Conservation (phyloP, 2,888 invertebrate species). For the Trissolcus japonicus region DNA sequence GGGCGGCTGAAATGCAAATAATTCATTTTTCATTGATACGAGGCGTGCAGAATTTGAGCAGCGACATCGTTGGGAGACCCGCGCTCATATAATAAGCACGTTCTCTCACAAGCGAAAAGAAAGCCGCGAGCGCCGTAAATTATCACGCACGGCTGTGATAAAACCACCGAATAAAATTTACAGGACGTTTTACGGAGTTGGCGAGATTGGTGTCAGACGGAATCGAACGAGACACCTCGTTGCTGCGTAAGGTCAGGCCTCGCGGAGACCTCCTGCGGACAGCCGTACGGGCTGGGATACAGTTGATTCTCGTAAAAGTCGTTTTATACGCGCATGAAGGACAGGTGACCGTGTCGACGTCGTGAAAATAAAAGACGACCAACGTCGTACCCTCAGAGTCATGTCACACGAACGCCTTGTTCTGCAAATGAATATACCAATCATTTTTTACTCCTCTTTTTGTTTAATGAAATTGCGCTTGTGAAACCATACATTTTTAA, state of each 20-base stretch:
- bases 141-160: constrained; percentile 65
- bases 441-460: constrained; percentile 17
- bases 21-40: constrained; percentile 30
- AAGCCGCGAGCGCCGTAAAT: constrained; percentile 66
- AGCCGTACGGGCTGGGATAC: constrained; percentile 63
- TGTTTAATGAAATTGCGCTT: background rate
- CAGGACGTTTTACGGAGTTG: constrained; percentile 73
- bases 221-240: constrained; percentile 74
- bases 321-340: constrained; percentile 70
- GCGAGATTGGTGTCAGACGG: constrained; percentile 71
- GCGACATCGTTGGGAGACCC: constrained; percentile 25
- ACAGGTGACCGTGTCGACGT: constrained; percentile 68
- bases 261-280: constrained; percentile 69
- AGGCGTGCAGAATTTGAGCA: constrained; percentile 35
- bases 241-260: constrained; percentile 64
- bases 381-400: constrained; percentile 35
- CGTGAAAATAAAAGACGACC: constrained; percentile 47
- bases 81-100: constrained; percentile 32
- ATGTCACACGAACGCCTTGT: constrained; percentile 43
- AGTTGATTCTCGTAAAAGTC: constrained; percentile 73
- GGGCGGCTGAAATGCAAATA: constrained; percentile 24
- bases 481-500: background rate
- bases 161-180: constrained; percentile 74
- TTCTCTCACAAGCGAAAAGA: constrained; percentile 49
- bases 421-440: constrained; percentile 30